A percentile compares a stretch with the other conserved stretches of the same genome.
Conservation (phyloP, 2,113 vertebrate species). For the Perognathus longimembris region DNA sequence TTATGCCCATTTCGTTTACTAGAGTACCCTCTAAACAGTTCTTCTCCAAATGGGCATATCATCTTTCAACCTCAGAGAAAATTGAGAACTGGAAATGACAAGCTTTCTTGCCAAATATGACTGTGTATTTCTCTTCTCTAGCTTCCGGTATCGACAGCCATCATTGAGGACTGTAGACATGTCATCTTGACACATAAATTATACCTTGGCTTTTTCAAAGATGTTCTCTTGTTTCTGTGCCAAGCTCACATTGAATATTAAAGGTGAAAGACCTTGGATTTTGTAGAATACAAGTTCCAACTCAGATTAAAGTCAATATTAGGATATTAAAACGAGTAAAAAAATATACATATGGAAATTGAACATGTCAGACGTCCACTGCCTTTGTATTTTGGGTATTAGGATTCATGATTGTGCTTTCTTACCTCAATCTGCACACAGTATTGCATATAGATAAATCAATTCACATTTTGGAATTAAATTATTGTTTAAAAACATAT, state of each 20-base stretch:
- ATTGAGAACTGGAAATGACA: slow-evolving; percentile 82
- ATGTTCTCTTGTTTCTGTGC: slow-evolving; percentile 18
- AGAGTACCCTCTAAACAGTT: slow-evolving; percentile 75
- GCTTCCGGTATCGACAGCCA: slow-evolving; percentile 74
- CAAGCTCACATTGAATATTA: background rate
- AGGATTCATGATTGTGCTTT: background rate
- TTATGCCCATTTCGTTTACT: slow-evolving; percentile 36
- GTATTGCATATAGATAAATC: background rate
- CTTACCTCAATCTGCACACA: background rate
- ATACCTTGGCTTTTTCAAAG: slow-evolving; percentile 29
- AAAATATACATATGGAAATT: background rate
- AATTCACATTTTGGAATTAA: background rate
- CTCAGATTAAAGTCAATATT: background rate
- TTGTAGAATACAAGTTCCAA: slow-evolving; percentile 22
- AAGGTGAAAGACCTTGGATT: slow-evolving; percentile 29
- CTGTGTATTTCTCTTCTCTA: slow-evolving; percentile 67
- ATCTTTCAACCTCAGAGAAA: slow-evolving; percentile 79
- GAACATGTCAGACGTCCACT: background rate
- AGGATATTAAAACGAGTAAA: background rate
- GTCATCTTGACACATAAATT: slow-evolving; percentile 52
- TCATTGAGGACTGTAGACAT: slow-evolving; percentile 18
- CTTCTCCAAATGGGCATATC: slow-evolving; percentile 75
- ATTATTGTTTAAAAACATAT: background rate
- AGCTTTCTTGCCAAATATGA: slow-evolving; percentile 78
- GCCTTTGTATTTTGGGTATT: background rate